A percentile compares a stretch with the other conserved stretches of the same genome.
Conservation (phyloP, 2,797 vertebrate genomes). For the Schizothorax lantsangensis region DNA sequence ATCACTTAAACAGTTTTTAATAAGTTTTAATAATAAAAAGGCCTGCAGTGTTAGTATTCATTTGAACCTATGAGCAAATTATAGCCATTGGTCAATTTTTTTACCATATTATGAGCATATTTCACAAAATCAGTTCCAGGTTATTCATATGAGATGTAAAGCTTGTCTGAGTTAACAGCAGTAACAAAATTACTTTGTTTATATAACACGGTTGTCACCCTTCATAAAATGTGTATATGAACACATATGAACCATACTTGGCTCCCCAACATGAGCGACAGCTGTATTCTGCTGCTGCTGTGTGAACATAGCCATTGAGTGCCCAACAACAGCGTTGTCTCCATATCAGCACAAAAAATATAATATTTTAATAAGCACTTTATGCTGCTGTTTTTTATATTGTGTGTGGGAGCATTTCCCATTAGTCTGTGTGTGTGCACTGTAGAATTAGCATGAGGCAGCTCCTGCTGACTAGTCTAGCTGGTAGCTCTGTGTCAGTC, state of each 20-base stretch:
- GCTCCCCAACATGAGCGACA: neutral
- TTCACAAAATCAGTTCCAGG: neutral
- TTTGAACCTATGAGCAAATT: neutral
- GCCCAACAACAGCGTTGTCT: neutral
- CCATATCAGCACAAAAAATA: neutral
- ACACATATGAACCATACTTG: neutral
- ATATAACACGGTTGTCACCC: neutral
- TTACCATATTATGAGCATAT: neutral
- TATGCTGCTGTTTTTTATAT: slow-evolving; percentile 22
- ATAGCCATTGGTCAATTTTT: neutral
- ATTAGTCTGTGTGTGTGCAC: slow-evolving; percentile 7
- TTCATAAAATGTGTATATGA: neutral
- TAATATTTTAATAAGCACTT: neutral
- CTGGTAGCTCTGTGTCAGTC: slow-evolving; percentile 48
- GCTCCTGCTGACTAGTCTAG: slow-evolving; percentile 49
- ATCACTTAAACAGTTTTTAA: slow-evolving; percentile 1
- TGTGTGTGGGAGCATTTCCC: slow-evolving; percentile 19
- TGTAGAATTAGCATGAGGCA: slow-evolving; percentile 43
- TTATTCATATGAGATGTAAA: neutral
- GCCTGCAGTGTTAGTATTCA: neutral
- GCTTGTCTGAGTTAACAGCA: neutral
- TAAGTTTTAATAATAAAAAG: neutral
- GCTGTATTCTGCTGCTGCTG: neutral
- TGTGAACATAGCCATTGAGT: neutral
- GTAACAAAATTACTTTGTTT: neutral